These are phyloP conservation scores for Amphibalanus amphitrite DNA, from an alignment of 1,140 invertebrate genomes.

Conservation along the genomic window DNA sequence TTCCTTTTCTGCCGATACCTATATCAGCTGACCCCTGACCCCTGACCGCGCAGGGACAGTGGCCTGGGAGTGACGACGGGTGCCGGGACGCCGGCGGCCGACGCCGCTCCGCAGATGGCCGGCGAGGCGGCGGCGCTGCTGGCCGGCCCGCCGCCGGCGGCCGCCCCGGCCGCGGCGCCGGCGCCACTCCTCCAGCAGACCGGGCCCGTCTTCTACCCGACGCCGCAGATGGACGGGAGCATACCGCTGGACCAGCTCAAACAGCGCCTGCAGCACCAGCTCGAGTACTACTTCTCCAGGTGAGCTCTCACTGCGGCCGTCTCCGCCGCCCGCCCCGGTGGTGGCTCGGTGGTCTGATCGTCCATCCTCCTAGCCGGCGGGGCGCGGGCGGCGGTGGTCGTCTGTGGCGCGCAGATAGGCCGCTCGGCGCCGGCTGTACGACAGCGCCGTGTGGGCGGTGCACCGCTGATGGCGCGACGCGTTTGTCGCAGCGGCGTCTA, in stretches of 20 bases:
- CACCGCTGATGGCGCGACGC: too few relatives aligned
- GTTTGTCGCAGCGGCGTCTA: too few relatives aligned
- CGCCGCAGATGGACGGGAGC: slow-evolving; percentile 25
- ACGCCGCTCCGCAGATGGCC: neutral
- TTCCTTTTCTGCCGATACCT: too few relatives aligned
- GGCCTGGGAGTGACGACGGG: neutral
- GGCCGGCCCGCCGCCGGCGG: slow-evolving; percentile 23
- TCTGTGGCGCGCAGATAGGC: too few relatives aligned
- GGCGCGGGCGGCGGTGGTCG: too few relatives aligned
- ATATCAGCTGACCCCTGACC: too few relatives aligned
- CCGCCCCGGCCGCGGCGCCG: slow-evolving; percentile 23
- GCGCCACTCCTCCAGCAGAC: slow-evolving; percentile 18
- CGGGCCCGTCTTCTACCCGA: slow-evolving; percentile 20
- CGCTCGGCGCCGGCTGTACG: too few relatives aligned
- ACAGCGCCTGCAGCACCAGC: slow-evolving; percentile 56
- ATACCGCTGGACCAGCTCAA: slow-evolving; percentile 49
- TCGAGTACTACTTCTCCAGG: slow-evolving; percentile 82
- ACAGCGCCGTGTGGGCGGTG: too few relatives aligned
- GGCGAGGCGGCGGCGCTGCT: neutral
- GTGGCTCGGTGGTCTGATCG: too few relatives aligned
- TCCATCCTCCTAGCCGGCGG: too few relatives aligned
- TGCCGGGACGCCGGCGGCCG: neutral
- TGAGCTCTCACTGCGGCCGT: slow-evolving; percentile 22
- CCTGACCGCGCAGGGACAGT: neutral
- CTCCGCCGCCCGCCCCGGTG: too few relatives aligned